Percentiles rank a stretch among this genome's conserved stretches.
Evolutionary conservation across 2,888 invertebrate species (phyloP).

Genomic region (Halictus quadricinctus): DNA sequence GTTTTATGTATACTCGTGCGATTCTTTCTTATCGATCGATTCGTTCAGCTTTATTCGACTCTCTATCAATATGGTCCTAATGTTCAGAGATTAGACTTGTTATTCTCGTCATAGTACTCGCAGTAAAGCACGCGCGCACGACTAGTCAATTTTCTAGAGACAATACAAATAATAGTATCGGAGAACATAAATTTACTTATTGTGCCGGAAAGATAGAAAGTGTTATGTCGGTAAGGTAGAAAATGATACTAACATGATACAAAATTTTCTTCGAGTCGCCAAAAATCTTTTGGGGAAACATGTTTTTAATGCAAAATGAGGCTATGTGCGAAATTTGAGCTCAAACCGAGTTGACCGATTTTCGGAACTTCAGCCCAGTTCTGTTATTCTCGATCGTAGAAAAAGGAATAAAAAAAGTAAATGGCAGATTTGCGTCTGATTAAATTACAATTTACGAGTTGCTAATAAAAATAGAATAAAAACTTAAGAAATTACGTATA

Average conservation of each 20-base stretch:
- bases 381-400: neutral
- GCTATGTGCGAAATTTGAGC: too few relatives aligned
- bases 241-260: too few relatives aligned
- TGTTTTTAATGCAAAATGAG: too few relatives aligned
- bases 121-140: constrained; percentile 16
- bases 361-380: neutral
- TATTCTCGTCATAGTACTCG: constrained; percentile 51
- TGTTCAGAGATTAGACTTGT: constrained; percentile 63
- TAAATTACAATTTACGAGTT: neutral
- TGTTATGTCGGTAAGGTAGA: too few relatives aligned
- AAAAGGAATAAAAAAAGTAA: neutral
- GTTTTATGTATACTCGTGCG: neutral
- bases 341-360: too few relatives aligned
- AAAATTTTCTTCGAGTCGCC: too few relatives aligned
- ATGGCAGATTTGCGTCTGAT: neutral
- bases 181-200: neutral
- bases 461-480: neutral
- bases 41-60: constrained; percentile 3
- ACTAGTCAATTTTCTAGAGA: constrained; percentile 18
- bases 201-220: too few relatives aligned
- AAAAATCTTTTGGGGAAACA: too few relatives aligned
- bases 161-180: neutral
- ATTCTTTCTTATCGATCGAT: constrained; percentile 15
- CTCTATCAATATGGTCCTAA: constrained; percentile 37
- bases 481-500: neutral